Conservation (phyloP, 1,140 invertebrate genomes). For the Holcopasites calliopsidis region DNA sequence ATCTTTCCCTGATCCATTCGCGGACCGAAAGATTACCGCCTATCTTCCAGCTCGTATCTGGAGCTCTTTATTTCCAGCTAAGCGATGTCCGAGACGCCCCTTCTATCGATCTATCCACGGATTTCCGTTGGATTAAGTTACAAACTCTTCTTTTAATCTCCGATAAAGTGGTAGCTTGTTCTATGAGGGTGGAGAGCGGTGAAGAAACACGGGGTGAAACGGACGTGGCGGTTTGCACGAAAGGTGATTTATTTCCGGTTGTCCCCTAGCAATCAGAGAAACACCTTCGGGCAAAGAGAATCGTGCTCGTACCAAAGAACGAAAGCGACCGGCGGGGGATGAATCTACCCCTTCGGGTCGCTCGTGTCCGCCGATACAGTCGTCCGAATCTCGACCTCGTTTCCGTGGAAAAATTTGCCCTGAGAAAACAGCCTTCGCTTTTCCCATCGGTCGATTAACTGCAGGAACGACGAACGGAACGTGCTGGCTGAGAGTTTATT, state of each 20-base stretch:
- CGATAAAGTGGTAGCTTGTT: constrained; percentile 31
- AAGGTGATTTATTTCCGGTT: constrained; percentile 51
- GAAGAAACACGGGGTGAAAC: constrained; percentile 2
- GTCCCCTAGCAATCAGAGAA: constrained; percentile 36
- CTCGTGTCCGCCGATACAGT: too few relatives aligned
- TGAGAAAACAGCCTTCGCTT: too few relatives aligned
- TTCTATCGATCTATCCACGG: constrained; percentile 23
- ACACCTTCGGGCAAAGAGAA: constrained; percentile 21
- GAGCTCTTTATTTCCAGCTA: constrained; percentile 27
- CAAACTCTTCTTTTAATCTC: constrained; percentile 40
- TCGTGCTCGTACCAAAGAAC: not conserved
- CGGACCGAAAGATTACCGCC: not conserved
- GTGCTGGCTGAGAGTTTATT: not conserved
- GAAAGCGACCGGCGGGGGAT: constrained; percentile 18
- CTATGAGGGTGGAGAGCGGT: constrained; percentile 10
- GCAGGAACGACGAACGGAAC: too few relatives aligned
- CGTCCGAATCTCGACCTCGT: not conserved
- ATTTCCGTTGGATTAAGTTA: constrained; percentile 6
- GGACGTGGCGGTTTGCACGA: not conserved
- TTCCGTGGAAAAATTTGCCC: not conserved
- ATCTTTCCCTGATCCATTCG: not conserved
- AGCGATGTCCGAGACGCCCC: constrained; percentile 25
- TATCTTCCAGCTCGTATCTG: constrained; percentile 3
- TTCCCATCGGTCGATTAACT: too few relatives aligned
- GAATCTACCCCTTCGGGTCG: too few relatives aligned